phyloP scores from a whole-genome alignment of 2,113 vertebrate species.

The Pyxicephalus adspersus region DNA sequence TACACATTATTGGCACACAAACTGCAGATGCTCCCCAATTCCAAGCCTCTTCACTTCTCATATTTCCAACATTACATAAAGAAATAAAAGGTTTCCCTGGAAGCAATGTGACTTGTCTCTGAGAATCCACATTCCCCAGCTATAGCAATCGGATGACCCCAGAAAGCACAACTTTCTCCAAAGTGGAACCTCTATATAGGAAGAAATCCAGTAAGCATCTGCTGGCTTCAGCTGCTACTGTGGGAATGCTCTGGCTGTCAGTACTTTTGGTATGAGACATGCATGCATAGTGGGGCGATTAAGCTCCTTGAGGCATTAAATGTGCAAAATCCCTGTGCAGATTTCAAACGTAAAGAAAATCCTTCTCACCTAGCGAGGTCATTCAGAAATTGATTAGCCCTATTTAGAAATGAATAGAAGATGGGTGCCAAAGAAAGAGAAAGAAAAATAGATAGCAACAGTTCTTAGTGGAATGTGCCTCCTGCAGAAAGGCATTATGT shows the following conservation, averaged over 20 bases:
- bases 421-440: slow-evolving; percentile 56
- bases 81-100: slow-evolving; percentile 14
- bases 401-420: slow-evolving; percentile 55
- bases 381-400: slow-evolving; percentile 52
- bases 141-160: slow-evolving; percentile 57
- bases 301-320: slow-evolving; percentile 59
- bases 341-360: slow-evolving; percentile 54
- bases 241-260: slow-evolving; percentile 64
- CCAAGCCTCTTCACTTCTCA: slow-evolving; percentile 64
- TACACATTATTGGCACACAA: slow-evolving; percentile 69
- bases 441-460: not conserved
- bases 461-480: slow-evolving; percentile 15
- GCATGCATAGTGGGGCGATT: slow-evolving; percentile 56
- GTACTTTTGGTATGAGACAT: slow-evolving; percentile 63
- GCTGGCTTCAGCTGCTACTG: slow-evolving; percentile 65
- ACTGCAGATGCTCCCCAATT: slow-evolving; percentile 62
- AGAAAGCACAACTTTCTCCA: slow-evolving; percentile 62
- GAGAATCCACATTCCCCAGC: slow-evolving; percentile 48
- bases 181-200: slow-evolving; percentile 58
- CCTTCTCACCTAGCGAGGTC: slow-evolving; percentile 55
- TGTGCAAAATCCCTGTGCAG: slow-evolving; percentile 49
- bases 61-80: slow-evolving; percentile 54
- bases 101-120: slow-evolving; percentile 15
- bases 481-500: not conserved
- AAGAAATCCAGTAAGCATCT: slow-evolving; percentile 63